These are phyloP conservation scores for Eubasilissa splendida DNA, from an alignment of 2,888 invertebrate species.

Conservation along the genomic window DNA sequence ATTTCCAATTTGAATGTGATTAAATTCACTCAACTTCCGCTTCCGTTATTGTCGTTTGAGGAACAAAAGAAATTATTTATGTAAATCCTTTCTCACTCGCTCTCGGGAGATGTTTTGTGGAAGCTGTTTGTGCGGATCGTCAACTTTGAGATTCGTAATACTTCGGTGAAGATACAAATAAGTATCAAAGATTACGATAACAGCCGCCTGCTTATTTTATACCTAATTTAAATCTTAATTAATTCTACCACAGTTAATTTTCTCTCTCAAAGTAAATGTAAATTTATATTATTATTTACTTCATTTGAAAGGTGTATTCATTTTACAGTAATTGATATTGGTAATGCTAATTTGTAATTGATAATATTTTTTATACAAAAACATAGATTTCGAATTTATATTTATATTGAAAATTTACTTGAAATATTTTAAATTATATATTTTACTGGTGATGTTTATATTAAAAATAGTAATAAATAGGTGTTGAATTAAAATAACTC, in stretches of 20 bases:
- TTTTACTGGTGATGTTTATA: too few relatives aligned
- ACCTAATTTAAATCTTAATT: conserved; percentile 14
- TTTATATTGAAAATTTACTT: too few relatives aligned
- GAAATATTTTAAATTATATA: too few relatives aligned
- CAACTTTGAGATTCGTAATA: conserved; percentile 7
- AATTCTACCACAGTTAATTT: not conserved
- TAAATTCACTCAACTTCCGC: conserved; percentile 34
- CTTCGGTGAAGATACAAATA: conserved; percentile 23
- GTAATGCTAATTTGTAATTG: too few relatives aligned
- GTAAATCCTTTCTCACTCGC: conserved; percentile 16
- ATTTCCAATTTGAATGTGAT: conserved; percentile 38
- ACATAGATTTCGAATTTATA: too few relatives aligned
- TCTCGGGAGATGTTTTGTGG: conserved; percentile 14
- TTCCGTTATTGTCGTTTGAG: conserved; percentile 5
- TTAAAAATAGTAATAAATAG: too few relatives aligned
- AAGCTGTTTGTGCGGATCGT: conserved; percentile 34
- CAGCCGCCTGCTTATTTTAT: conserved; percentile 1
- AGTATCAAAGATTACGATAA: conserved; percentile 32
- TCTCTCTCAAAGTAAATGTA: too few relatives aligned
- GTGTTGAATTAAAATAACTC: too few relatives aligned
- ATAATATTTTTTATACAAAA: too few relatives aligned
- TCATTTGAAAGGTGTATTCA: too few relatives aligned
- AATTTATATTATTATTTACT: too few relatives aligned
- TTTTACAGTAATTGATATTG: too few relatives aligned
- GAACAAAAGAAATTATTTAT: conserved; percentile 48